phyloP scores from a whole-genome alignment of 2,888 invertebrate species.

The Myopa testacea region DNA sequence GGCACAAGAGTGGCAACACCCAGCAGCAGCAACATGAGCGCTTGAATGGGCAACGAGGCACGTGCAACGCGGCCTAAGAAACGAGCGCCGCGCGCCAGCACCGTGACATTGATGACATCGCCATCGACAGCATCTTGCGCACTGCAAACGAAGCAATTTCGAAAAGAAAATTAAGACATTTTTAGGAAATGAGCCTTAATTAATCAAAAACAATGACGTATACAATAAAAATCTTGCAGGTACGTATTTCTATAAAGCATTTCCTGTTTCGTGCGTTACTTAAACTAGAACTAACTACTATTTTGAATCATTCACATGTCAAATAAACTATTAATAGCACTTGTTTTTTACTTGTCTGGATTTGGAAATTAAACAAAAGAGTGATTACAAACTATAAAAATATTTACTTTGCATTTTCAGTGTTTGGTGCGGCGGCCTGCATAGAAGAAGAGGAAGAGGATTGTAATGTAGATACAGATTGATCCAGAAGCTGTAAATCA shows the following conservation, averaged over 20 bases:
- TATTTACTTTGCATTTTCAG: conserved; percentile 76
- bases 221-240: too few relatives aligned
- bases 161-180: background rate
- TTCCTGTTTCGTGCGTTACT: too few relatives aligned
- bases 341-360: background rate
- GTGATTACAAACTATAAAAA: conserved; percentile 63
- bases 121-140: conserved; percentile 65
- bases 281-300: too few relatives aligned
- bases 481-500: conserved; percentile 76
- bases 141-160: conserved; percentile 7
- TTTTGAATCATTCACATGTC: too few relatives aligned
- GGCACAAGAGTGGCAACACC: conserved; percentile 93
- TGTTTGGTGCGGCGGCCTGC: conserved; percentile 70
- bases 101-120: conserved; percentile 74
- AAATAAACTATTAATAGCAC: too few relatives aligned
- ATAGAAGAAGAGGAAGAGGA: conserved; percentile 69
- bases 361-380: conserved; percentile 16
- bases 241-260: too few relatives aligned
- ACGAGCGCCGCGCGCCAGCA: conserved; percentile 80
- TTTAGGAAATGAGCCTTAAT: background rate
- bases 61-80: conserved; percentile 91
- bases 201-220: background rate
- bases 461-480: conserved; percentile 70
- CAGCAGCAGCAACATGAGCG: conserved; percentile 90
- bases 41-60: conserved; percentile 94